Evolutionary conservation across 2,888 invertebrate genomes (phyloP).

Genomic region (Lamellibrachia satsuma): DNA sequence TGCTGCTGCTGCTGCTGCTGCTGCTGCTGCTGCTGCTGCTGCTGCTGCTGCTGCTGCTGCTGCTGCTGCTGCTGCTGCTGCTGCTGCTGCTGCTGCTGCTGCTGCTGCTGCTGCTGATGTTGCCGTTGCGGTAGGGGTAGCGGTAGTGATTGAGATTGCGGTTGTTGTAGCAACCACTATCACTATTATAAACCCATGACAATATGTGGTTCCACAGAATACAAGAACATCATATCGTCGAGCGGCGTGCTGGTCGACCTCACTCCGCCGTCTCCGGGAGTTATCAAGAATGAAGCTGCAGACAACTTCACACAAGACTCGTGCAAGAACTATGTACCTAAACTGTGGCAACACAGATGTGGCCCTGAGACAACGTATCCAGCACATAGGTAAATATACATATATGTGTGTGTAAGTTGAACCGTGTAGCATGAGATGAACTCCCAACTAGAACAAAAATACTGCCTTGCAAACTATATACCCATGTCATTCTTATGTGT

Average conservation of each 20-base stretch:
- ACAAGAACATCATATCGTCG: not conserved
- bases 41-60: too few species aligned
- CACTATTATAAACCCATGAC: not conserved
- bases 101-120: too few species aligned
- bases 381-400: constrained; percentile 42
- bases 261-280: not conserved
- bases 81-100: too few species aligned
- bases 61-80: too few species aligned
- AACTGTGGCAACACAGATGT: not conserved
- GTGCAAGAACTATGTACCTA: not conserved
- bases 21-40: too few species aligned
- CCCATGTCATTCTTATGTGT: too few species aligned
- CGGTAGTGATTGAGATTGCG: not conserved
- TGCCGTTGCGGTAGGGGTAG: too few species aligned
- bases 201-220: not conserved
- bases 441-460: too few species aligned
- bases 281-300: not conserved
- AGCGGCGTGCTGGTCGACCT: not conserved
- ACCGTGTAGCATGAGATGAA: not conserved
- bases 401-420: constrained; percentile 37
- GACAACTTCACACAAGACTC: not conserved
- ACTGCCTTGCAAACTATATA: too few species aligned
- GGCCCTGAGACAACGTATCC: not conserved
- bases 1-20: too few species aligned
- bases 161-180: not conserved